Base-by-base conservation (phyloP, 2,888 invertebrate species). In the Agriopis aurantiaria region DNA sequence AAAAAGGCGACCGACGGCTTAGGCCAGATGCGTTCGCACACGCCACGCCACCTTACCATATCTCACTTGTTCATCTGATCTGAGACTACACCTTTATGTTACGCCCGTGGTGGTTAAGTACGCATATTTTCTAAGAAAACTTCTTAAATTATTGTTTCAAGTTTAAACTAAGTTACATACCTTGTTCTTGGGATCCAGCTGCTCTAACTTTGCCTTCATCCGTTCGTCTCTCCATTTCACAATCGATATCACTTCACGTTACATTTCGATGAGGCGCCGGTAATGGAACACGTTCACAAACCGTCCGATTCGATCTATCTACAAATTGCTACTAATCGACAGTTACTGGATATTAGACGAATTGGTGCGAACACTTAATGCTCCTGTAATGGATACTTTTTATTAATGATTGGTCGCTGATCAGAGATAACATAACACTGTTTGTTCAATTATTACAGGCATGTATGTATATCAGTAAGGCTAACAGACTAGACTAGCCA, bases 211-310 rank as follows among this genome's bases (percentile, higher is more conserved):
- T 88, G 73, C 85, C 84, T 65, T 92, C 93, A 76, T 93, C 93
- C 73, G 82, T 78, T 76, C 91, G 85, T 75, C 87, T 91, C 89
- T 93, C 93, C 93, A 93, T 93, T 76, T 87, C 91, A 88, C 85
- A 86, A 82, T 82, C 79, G 74, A 84, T 85, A 80, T 76, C 82
- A 86, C 84, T 78, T 73, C 82, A 86, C 85, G 78, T 88, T 82
- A 85, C 85, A 88, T 89, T 78, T 82, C 87, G 82, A 76, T 56
- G 51, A 58, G 23, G 33, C 52, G 48, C 51, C 49, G 10, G 41
- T 57, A 59, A 68, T 68, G 43, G 48, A 64, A 49, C 63, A 53
- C 68, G 59, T 64, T 68, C 46, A 43, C 43, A 52, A 69, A 48
- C 53, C n/a, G 11, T 53, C 41, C 48, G 51, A 49, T 64, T 59